Conservation (phyloP, 2,797 vertebrate species). For the Natrix natrix region DNA sequence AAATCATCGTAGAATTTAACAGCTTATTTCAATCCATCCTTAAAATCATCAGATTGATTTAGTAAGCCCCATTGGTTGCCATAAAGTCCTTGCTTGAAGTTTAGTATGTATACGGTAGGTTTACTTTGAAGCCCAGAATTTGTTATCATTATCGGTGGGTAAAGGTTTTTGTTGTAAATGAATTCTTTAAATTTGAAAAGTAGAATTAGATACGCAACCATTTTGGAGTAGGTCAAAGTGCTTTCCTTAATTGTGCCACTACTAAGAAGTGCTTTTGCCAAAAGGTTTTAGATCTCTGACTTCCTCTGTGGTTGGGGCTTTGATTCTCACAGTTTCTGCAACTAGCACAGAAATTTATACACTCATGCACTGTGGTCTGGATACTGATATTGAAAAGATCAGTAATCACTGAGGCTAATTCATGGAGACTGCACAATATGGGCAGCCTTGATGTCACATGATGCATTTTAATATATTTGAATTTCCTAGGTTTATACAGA, state of each 20-base stretch:
- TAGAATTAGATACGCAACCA: background rate
- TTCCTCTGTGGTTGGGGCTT: background rate
- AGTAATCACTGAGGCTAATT: background rate
- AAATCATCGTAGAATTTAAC: background rate
- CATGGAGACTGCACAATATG: background rate
- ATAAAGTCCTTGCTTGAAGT: background rate
- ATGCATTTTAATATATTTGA: background rate
- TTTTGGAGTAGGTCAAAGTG: background rate
- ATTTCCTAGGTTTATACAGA: background rate
- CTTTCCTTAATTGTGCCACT: background rate
- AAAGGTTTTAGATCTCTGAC: background rate
- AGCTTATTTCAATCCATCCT: background rate
- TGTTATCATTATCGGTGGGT: background rate
- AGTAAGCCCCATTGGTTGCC: background rate
- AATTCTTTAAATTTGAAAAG: background rate
- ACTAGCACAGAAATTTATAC: background rate
- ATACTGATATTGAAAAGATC: background rate
- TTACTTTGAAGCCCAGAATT: background rate
- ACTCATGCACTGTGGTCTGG: background rate
- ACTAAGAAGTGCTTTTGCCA: background rate
- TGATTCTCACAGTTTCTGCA: background rate
- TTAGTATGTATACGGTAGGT: background rate
- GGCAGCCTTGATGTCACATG: background rate
- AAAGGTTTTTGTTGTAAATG: background rate
- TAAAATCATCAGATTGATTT: background rate